Evolutionary conservation across 1,140 invertebrate species (phyloP).

Genomic region (Bombus soroeensis): DNA sequence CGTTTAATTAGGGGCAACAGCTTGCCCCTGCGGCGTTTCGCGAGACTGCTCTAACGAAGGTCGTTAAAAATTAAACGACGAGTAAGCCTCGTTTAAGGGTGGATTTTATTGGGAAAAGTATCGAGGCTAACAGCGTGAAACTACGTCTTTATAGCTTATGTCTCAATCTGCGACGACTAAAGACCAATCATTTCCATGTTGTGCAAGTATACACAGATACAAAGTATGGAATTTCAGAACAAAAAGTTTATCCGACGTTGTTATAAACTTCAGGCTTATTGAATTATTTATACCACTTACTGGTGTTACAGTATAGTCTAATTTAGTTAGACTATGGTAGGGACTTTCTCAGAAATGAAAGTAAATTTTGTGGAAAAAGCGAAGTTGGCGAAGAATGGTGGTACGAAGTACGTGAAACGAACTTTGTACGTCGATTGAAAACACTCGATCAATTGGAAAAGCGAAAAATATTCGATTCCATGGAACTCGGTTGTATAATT

Average conservation of each 20-base stretch:
- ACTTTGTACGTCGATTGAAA: neutral
- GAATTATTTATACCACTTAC: neutral
- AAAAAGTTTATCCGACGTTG: neutral
- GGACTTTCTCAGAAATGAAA: neutral
- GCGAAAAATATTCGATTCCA: neutral
- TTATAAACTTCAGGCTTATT: neutral
- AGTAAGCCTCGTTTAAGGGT: neutral
- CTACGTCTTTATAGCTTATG: neutral
- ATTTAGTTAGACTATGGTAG: neutral
- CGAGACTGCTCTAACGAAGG: too few relatives aligned
- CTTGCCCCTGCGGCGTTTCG: neutral
- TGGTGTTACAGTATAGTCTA: neutral
- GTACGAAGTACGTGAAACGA: too few relatives aligned
- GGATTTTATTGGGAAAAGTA: neutral
- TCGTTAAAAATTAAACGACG: neutral
- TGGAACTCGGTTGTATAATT: neutral
- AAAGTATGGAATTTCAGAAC: neutral
- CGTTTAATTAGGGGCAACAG: constrained; percentile 48
- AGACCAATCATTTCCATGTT: too few relatives aligned
- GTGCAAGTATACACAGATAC: neutral
- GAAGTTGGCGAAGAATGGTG: too few relatives aligned
- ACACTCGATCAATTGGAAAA: neutral
- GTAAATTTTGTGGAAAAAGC: neutral
- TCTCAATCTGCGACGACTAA: neutral
- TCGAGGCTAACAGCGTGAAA: neutral